A percentile compares a stretch with the other conserved stretches of the same genome.
These are phyloP conservation scores for Polydrusus cervinus DNA, from an alignment of 2,888 invertebrate genomes.

Conservation along the genomic window DNA sequence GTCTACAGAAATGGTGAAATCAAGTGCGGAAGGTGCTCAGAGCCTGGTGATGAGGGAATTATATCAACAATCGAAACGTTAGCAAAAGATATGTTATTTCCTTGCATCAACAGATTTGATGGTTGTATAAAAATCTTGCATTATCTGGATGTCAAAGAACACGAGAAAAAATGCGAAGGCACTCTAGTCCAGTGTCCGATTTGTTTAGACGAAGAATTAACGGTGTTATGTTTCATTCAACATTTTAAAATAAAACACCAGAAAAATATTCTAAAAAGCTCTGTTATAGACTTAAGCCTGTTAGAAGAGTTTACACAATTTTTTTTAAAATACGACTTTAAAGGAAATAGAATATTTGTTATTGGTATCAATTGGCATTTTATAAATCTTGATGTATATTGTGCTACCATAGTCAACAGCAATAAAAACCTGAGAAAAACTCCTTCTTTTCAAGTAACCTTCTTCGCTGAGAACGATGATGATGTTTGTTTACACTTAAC, in stretches of 20 bases:
- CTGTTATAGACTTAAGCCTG: background rate
- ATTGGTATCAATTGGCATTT: background rate
- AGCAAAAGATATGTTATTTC: slow-evolving; percentile 47
- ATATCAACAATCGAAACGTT: slow-evolving; percentile 41
- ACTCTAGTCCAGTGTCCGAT: slow-evolving; percentile 39
- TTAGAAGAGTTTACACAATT: background rate
- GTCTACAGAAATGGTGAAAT: slow-evolving; percentile 47
- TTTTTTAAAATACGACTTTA: slow-evolving; percentile 20
- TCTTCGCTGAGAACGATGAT: background rate
- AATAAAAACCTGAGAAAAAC: background rate
- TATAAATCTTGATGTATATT: background rate
- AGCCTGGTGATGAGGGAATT: slow-evolving; percentile 40
- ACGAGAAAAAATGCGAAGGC: slow-evolving; percentile 46
- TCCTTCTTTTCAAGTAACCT: background rate
- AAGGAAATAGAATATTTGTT: background rate
- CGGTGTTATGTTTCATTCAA: background rate
- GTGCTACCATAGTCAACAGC: background rate
- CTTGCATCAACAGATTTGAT: slow-evolving; percentile 52
- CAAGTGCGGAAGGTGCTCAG: slow-evolving; percentile 55
- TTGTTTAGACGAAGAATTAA: slow-evolving; percentile 11
- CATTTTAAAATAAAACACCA: slow-evolving; percentile 27
- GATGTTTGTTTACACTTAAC: background rate
- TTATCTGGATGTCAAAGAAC: slow-evolving; percentile 44
- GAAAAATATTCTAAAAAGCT: background rate
- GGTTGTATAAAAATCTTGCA: slow-evolving; percentile 50